A percentile compares a stretch with the other conserved stretches of the same genome.
These are phyloP conservation scores for Acropora yongei DNA, from an alignment of 64 coral and sea anemone genomes.

Conservation along the genomic window DNA sequence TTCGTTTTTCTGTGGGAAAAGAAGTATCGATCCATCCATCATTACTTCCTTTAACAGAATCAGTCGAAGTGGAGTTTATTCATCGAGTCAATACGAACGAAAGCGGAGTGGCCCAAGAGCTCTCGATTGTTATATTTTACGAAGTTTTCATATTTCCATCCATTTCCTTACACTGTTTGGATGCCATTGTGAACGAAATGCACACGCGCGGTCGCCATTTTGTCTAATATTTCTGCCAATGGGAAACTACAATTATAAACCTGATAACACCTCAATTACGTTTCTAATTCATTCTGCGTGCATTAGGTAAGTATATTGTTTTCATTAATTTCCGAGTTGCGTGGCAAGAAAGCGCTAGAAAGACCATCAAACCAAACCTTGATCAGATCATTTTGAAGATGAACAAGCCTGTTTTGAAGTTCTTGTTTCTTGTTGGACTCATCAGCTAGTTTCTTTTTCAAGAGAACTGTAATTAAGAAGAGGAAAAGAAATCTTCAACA, in stretches of 20 bases:
- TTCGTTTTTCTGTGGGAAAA: slow-evolving; percentile 80
- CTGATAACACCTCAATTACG: background rate
- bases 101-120: too few species aligned
- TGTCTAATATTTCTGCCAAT: too few species aligned
- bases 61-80: background rate
- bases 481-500: background rate
- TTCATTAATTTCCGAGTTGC: too few species aligned
- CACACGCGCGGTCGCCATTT: too few species aligned
- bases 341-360: background rate
- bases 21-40: background rate
- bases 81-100: too few species aligned
- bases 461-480: slow-evolving; percentile 38
- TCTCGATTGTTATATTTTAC: too few species aligned
- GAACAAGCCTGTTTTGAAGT: slow-evolving; percentile 67
- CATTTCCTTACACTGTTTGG: too few species aligned
- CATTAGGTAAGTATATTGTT: too few species aligned
- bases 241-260: too few species aligned
- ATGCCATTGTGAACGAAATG: too few species aligned
- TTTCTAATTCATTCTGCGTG: background rate
- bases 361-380: slow-evolving; percentile 19
- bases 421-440: slow-evolving; percentile 87
- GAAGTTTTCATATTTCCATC: too few species aligned
- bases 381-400: slow-evolving; percentile 89
- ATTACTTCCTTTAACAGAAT: background rate
- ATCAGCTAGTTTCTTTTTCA: slow-evolving; percentile 84